phyloP scores from a whole-genome alignment of 2,797 vertebrate genomes.

The Adelosebastes latens region DNA sequence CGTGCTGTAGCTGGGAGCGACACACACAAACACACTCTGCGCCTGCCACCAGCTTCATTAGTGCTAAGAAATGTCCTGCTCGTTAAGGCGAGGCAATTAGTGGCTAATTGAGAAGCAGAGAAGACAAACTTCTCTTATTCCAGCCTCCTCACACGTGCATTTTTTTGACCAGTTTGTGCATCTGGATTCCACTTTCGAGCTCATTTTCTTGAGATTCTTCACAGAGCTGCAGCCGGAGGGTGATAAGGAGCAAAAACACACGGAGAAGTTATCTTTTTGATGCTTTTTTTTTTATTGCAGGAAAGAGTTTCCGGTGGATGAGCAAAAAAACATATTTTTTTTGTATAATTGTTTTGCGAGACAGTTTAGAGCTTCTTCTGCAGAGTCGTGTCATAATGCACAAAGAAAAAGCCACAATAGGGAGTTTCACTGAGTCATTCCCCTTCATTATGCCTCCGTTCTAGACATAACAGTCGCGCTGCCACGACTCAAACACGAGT shows the following conservation, averaged over 20 bases:
- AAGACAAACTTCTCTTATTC: constrained; percentile 55
- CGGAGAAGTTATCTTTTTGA: constrained; percentile 16
- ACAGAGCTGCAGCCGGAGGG: constrained; percentile 34
- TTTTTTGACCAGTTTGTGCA: constrained; percentile 47
- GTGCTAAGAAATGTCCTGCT: constrained; percentile 74
- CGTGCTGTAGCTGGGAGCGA: constrained; percentile 8
- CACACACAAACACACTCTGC: constrained; percentile 23
- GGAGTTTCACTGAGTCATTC: constrained; percentile 44
- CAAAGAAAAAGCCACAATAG: constrained; percentile 25
- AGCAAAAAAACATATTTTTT: constrained; percentile 28
- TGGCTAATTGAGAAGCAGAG: constrained; percentile 76
- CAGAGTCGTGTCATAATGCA: constrained; percentile 1
- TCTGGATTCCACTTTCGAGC: constrained; percentile 44
- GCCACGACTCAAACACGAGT: constrained; percentile 23
- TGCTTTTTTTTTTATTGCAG: constrained; percentile 5
- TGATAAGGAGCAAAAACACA: neutral
- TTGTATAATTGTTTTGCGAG: constrained; percentile 18
- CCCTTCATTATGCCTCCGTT: constrained; percentile 48
- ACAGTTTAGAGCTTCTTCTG: constrained; percentile 13
- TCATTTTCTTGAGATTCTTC: constrained; percentile 29
- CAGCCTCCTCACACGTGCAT: neutral
- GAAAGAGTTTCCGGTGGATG: neutral
- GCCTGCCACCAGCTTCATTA: constrained; percentile 77
- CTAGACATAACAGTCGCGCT: constrained; percentile 54
- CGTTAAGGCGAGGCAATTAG: constrained; percentile 78